These are phyloP conservation scores for Myoxocephalus aenaeus DNA, from an alignment of 2,797 vertebrate species.

Conservation along the genomic window DNA sequence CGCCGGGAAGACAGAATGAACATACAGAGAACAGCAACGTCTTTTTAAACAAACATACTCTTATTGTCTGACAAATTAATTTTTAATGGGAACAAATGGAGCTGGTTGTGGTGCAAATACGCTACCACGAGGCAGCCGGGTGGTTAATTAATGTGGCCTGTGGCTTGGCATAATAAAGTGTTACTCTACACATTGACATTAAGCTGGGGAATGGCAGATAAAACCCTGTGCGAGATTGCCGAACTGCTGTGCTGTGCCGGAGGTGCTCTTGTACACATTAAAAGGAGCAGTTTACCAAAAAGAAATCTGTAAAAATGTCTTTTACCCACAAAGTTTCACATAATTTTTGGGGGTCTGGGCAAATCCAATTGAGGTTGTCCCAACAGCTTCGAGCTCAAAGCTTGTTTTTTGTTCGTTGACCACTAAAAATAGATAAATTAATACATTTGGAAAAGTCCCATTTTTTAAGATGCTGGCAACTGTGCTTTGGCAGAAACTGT, in stretches of 20 bases:
- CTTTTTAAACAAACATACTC: slow-evolving; percentile 62
- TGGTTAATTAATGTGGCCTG: slow-evolving; percentile 68
- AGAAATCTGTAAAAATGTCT: background rate
- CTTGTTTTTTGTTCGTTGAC: background rate
- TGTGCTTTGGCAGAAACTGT: background rate
- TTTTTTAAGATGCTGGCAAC: background rate
- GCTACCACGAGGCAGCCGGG: slow-evolving; percentile 36
- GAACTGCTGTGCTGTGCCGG: background rate
- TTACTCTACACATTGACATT: slow-evolving; percentile 40
- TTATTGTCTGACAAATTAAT: slow-evolving; percentile 70
- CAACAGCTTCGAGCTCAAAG: background rate
- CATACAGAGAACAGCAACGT: slow-evolving; percentile 21
- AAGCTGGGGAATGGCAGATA: slow-evolving; percentile 46
- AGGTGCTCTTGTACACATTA: background rate
- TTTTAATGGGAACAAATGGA: slow-evolving; percentile 72
- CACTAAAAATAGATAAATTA: background rate
- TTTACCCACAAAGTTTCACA: background rate
- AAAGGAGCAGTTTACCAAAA: slow-evolving; percentile 9
- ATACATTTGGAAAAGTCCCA: background rate
- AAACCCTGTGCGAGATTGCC: slow-evolving; percentile 33
- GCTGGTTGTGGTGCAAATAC: slow-evolving; percentile 58
- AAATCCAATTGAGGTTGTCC: background rate
- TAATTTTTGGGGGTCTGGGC: background rate
- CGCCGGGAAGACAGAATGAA: slow-evolving; percentile 24
- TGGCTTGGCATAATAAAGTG: slow-evolving; percentile 50